Evolutionary conservation across 1,140 invertebrate genomes (phyloP).

Genomic region (Pollicipes pollicipes): DNA sequence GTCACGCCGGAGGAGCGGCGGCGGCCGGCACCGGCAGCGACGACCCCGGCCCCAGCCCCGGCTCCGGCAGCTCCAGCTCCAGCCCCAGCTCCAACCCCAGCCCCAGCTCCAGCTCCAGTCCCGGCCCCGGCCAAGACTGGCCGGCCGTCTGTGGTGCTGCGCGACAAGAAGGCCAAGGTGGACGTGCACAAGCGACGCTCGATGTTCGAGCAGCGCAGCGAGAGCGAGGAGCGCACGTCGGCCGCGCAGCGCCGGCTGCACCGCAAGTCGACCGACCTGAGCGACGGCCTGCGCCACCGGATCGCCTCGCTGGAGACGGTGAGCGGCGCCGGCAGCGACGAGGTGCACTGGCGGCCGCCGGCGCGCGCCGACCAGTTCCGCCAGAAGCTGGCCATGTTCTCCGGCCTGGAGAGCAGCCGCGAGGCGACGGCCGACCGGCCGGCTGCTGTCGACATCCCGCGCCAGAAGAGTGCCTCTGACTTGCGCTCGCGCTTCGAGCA

Average conservation of each 20-base stretch:
- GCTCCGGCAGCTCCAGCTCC: not conserved
- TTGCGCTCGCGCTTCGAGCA: not conserved
- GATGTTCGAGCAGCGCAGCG: conserved; percentile 44
- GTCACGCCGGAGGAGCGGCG: not conserved
- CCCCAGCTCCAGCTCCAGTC: conserved; percentile 5
- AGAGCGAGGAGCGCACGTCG: not conserved
- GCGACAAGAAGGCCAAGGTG: conserved; percentile 41
- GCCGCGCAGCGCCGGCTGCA: not conserved
- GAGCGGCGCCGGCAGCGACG: conserved; percentile 3
- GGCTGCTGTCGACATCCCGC: not conserved
- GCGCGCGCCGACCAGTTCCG: conserved; percentile 20
- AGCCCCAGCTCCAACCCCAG: not conserved
- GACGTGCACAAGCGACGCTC: conserved; percentile 61
- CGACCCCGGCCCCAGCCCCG: too few relatives aligned
- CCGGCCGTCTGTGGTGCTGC: conserved; percentile 11
- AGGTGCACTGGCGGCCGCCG: conserved; percentile 14
- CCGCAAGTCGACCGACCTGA: conserved; percentile 18
- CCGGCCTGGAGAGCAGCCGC: not conserved
- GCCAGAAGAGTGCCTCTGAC: not conserved
- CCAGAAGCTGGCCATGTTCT: conserved; percentile 16
- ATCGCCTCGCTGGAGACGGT: conserved; percentile 12
- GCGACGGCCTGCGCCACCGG: conserved; percentile 15
- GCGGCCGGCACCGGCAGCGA: too few relatives aligned
- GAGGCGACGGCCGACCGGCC: not conserved
- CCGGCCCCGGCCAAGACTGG: conserved; percentile 2